Conservation (phyloP, 2,113 vertebrate genomes). For the Conger conger region DNA sequence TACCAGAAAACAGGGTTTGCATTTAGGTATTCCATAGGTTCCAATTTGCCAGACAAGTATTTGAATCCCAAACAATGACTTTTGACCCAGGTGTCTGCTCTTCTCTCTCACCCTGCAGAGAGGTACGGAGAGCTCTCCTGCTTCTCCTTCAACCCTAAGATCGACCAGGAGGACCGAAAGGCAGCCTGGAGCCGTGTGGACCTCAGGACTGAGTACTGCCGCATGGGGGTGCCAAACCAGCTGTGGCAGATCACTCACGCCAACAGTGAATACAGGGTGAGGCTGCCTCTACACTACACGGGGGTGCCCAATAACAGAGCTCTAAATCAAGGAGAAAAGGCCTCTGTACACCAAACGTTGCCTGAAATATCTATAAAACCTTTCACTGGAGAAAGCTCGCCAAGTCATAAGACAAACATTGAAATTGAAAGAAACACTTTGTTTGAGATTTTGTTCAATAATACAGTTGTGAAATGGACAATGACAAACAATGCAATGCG, state of each 20-base stretch:
- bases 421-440: no score
- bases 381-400: no score
- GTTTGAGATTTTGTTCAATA: no score
- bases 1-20: no score
- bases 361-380: no score
- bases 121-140: constrained; percentile 92
- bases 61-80: no score
- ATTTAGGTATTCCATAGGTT: no score
- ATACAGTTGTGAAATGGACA: background rate
- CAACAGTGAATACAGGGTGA: constrained; percentile 88
- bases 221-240: constrained; percentile 89
- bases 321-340: no score
- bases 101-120: constrained; percentile 64
- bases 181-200: constrained; percentile 86
- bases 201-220: constrained; percentile 78
- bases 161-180: constrained; percentile 85
- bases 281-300: constrained; percentile 29
- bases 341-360: no score
- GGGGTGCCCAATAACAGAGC: background rate
- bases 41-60: no score
- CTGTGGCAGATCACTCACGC: constrained; percentile 85
- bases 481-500: background rate
- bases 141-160: constrained; percentile 90
- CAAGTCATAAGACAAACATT: no score
- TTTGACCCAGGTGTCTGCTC: no score